Percentiles rank a stretch among this genome's conserved stretches.
Conservation (phyloP, 1,140 invertebrate species). For the Bombus terrestris region DNA sequence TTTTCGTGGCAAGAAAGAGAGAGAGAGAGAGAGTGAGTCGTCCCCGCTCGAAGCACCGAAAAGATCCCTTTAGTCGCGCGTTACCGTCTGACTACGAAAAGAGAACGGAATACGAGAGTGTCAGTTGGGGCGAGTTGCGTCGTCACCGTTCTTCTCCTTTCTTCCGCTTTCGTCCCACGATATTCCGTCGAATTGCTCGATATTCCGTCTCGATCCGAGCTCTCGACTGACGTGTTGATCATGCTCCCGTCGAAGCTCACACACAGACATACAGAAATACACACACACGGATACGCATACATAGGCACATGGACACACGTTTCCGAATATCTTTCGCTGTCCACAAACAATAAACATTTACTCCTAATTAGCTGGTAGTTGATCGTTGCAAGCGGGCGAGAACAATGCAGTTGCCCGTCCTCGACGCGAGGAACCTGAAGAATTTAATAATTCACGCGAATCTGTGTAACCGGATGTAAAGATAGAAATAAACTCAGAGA, state of each 20-base stretch:
- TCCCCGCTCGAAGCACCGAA: neutral
- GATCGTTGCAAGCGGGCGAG: neutral
- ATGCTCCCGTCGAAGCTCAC: neutral
- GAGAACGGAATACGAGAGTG: conserved; percentile 62
- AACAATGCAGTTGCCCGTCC: neutral
- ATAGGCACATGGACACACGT: neutral
- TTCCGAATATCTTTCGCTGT: neutral
- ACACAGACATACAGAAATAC: neutral
- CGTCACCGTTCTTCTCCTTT: conserved; percentile 59
- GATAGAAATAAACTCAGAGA: conserved; percentile 51
- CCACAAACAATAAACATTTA: neutral
- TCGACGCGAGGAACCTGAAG: neutral
- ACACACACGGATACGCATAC: neutral
- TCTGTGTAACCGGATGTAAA: conserved; percentile 54
- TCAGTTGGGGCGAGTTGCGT: conserved; percentile 76
- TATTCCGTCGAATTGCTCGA: conserved; percentile 7
- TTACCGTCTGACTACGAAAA: conserved; percentile 4
- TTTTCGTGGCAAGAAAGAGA: conserved; percentile 25
- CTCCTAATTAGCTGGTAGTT: conserved; percentile 15
- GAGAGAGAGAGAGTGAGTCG: conserved; percentile 1
- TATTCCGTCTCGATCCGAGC: conserved; percentile 8
- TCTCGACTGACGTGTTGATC: neutral
- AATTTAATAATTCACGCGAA: neutral
- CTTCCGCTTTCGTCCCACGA: conserved; percentile 42
- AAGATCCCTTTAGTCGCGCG: conserved; percentile 28